Percentiles rank a stretch among this genome's conserved stretches.
phyloP scores from a whole-genome alignment of 2,888 invertebrate species.

The Limnephilus auricula region DNA sequence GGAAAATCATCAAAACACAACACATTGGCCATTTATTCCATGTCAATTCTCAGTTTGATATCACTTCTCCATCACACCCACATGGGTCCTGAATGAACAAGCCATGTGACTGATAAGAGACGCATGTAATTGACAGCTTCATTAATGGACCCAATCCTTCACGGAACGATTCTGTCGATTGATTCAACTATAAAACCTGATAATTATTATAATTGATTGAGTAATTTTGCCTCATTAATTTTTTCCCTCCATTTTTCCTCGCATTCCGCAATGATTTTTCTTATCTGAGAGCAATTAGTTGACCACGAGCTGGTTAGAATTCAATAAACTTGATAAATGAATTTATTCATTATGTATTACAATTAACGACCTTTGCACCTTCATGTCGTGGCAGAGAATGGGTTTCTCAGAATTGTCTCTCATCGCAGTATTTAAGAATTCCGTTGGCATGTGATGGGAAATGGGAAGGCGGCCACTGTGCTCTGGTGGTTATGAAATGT shows the following conservation, averaged over 20 bases:
- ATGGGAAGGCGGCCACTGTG: background rate
- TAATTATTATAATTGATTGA: background rate
- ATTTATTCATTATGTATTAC: background rate
- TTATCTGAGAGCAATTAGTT: background rate
- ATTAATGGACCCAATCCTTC: background rate
- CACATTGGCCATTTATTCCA: background rate
- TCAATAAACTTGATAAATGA: background rate
- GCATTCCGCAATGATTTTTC: background rate
- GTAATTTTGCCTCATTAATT: background rate
- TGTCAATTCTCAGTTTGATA: background rate
- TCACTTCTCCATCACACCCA: background rate
- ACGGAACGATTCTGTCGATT: background rate
- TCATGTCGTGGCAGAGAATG: background rate
- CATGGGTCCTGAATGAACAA: background rate
- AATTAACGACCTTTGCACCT: background rate
- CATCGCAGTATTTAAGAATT: background rate
- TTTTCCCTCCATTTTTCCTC: background rate
- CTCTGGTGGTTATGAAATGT: background rate
- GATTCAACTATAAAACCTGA: background rate
- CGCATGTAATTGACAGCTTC: background rate
- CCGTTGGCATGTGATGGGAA: background rate
- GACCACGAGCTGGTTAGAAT: background rate
- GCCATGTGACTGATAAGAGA: background rate
- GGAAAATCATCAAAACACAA: background rate
- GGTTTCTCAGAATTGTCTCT: background rate